Conservation (phyloP, 2,888 invertebrate species). For the Melinaea menophilus region DNA sequence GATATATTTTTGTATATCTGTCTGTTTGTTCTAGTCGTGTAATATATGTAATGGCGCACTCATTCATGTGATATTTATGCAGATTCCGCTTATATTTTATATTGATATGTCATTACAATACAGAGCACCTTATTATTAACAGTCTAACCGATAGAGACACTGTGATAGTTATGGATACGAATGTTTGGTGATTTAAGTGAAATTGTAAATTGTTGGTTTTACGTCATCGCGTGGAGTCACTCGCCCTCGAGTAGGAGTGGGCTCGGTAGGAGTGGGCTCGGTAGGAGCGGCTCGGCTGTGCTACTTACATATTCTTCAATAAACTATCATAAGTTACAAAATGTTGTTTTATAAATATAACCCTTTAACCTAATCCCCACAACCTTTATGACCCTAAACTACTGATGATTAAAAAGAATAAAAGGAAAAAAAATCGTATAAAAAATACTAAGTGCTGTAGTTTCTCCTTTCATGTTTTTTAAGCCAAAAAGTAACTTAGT, state of each 20-base stretch:
- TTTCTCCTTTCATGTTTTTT: no score
- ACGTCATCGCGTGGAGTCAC: constrained; percentile 39
- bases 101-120: constrained; percentile 30
- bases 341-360: constrained; percentile 34
- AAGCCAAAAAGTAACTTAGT: no score
- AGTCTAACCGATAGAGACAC: constrained; percentile 40
- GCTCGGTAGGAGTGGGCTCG: constrained; percentile 64
- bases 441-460: no score
- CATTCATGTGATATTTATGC: constrained; percentile 68
- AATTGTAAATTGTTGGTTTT: constrained; percentile 16
- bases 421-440: no score
- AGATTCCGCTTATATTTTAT: constrained; percentile 30
- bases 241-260: constrained; percentile 56
- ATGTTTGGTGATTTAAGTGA: constrained; percentile 35
- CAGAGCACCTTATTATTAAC: constrained; percentile 13
- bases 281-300: constrained; percentile 73
- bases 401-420: no score
- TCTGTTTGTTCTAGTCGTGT: constrained; percentile 2
- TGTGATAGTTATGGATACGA: constrained; percentile 49
- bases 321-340: constrained; percentile 69
- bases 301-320: constrained; percentile 72
- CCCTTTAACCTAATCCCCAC: no score
- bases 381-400: no score
- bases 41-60: constrained; percentile 50
- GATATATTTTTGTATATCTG: constrained; percentile 9